A percentile compares a stretch with the other conserved stretches of the same genome.
Evolutionary conservation across 2,888 invertebrate genomes (phyloP).

Genomic region (Ormyrus rosae): DNA sequence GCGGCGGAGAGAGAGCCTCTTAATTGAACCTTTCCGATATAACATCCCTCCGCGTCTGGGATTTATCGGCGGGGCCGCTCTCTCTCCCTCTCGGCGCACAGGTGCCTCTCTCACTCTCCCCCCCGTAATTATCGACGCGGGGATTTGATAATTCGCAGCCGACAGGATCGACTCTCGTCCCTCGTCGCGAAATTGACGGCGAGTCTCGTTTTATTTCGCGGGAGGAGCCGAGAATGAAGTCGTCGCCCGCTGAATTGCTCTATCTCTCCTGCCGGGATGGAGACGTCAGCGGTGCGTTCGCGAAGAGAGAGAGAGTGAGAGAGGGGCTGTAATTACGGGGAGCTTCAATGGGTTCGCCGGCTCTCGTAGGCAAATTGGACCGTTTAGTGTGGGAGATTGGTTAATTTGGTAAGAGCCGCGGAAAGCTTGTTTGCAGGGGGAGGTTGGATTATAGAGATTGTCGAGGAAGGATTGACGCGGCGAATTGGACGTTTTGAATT

Average conservation of each 20-base stretch:
- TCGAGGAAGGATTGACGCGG: too few species aligned
- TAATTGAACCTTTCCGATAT: constrained; percentile 36
- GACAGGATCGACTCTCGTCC: background rate
- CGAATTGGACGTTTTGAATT: too few species aligned
- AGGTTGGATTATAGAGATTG: too few species aligned
- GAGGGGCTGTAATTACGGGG: constrained; percentile 7
- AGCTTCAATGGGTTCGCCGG: too few species aligned
- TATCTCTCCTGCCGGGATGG: background rate
- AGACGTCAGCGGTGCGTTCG: constrained; percentile 20
- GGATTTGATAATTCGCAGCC: constrained; percentile 33
- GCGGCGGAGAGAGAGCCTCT: background rate
- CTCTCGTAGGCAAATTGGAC: too few species aligned
- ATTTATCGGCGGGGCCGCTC: constrained; percentile 24
- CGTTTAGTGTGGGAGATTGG: too few species aligned
- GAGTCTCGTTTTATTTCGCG: background rate
- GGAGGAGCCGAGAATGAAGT: too few species aligned
- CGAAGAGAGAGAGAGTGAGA: background rate
- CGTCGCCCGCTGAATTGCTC: background rate
- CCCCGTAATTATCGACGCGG: constrained; percentile 24
- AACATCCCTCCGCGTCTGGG: background rate
- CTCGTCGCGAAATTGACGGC: constrained; percentile 25
- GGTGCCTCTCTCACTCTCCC: constrained; percentile 9
- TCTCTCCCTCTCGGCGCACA: constrained; percentile 3
- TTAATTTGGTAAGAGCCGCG: too few species aligned
- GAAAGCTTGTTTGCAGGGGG: too few species aligned